Evolutionary conservation across 2,888 invertebrate species (phyloP), one percentile per base, ranked within the genome.

Genomic region (Acronicta alni): DNA sequence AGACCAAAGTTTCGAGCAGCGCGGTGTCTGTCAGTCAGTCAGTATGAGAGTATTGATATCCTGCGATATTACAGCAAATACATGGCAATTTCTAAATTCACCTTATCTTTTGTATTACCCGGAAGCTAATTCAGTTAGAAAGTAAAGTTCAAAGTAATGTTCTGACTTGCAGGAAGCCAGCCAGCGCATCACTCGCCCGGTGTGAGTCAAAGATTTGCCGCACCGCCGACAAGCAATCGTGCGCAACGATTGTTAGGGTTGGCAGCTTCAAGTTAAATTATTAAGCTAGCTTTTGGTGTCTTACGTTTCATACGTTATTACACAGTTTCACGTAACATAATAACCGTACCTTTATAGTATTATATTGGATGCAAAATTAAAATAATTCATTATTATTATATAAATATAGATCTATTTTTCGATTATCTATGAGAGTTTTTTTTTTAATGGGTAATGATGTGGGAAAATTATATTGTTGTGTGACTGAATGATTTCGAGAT

Each of bases 211-310:
- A 73, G 74, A 79, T 77, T 81, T 69, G 76, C 76, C 63, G 77
- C 75, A 71, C 77, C 75, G 54, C 48, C 67, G 72, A 51, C 59
- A 63, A 53, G 79, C 78, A 64, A 60, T 80, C 81, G 81, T 72
- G 80, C 83, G 72, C 68, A 58, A 72, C 81, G 18, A 41, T 26
- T 37, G 20, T 6, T 39, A 82, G 80, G 82, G 82, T 23, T 79
- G 75, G n/a, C 60, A 55, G 16, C 1, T 14, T 16, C 1, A 0
- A n/a, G 14, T 4, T 35, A 6, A 35, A 30, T 3, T 26, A 2
- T 30, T 30, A 30, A 12, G 10, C 30, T 30, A 30, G 12, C 12
- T 12, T 30, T 12, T 3, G 30, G 30, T 12, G 12, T 30, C 3
- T 16, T 1, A 16, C n/a, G 2, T 38, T 15, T 9, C 8, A n/a